These are phyloP conservation scores for Halichondria panicea DNA, from an alignment of 37 sponge, comb jelly and placozoan species.

Conservation along the genomic window DNA sequence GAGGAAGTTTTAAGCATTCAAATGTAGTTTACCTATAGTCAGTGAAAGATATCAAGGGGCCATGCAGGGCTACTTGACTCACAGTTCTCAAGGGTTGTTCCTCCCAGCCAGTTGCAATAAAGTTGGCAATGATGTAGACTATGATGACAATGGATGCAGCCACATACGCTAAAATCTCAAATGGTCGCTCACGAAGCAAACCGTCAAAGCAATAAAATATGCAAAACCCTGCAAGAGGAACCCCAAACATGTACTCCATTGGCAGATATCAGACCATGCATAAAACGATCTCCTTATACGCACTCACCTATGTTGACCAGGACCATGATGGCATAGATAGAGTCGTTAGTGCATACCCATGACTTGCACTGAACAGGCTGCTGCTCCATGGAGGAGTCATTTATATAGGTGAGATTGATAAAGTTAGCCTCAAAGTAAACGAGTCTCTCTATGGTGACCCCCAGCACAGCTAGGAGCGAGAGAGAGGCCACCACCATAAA, in stretches of 20 bases:
- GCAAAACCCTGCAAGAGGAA: conserved; percentile 44
- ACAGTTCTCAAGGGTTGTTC: conserved; percentile 3
- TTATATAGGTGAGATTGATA: background rate
- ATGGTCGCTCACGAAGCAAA: conserved; percentile 55
- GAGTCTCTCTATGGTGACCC: conserved; percentile 40
- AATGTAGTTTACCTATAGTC: no score
- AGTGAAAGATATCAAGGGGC: no score
- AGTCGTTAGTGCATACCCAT: conserved; percentile 50
- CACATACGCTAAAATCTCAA: conserved; percentile 52
- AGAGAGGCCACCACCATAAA: conserved; percentile 35
- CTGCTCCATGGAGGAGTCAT: background rate
- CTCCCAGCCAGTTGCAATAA: background rate
- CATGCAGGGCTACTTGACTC: background rate
- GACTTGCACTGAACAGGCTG: conserved; percentile 2
- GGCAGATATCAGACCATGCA: background rate
- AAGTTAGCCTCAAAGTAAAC: background rate
- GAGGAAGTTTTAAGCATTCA: no score
- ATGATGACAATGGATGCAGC: conserved; percentile 36
- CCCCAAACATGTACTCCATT: background rate
- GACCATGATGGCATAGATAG: conserved; percentile 27
- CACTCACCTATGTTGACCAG: conserved; percentile 34
- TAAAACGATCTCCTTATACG: background rate
- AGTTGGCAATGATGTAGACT: conserved; percentile 62
- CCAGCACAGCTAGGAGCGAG: conserved; percentile 30
- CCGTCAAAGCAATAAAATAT: conserved; percentile 56